Base-by-base conservation (phyloP, 2,113 vertebrate genomes). In the Heloderma charlesbogerti region DNA sequence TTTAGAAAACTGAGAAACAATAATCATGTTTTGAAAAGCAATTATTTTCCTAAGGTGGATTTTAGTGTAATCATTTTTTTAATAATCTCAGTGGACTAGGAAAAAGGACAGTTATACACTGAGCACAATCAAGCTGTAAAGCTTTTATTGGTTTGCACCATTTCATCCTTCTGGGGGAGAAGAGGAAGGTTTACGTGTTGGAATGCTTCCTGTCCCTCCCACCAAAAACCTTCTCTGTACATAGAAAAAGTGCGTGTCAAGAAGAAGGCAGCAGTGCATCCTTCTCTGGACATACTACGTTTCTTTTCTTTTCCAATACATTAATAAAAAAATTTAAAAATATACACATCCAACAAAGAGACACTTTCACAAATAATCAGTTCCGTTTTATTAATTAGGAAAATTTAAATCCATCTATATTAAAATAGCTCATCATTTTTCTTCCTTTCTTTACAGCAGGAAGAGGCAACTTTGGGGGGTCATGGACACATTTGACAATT, bases 81-180 rank as follows among this genome's bases (percentile, higher is more conserved):
- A 86, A 93, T 95, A 93, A 92, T 90, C 89, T 83, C 79, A 94
- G 93, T 88, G 94, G 94, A 93, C 87, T 72, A 92, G 93, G 94
- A 96, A 31, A 96, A 95, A 94, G 93, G 60, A 95, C 75, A 95
- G 94, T 94, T 94, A 92, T 81, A 81, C 15, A 54, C 45, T 18
- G 3, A 37, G 16, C n/a, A 40, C 3, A 75, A 75, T 22, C 45
- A 31, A 79, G 43, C 25, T 29, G 77, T 79, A 79, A 79, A 31
- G 74, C n/a, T 45, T 51, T 81, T 81, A 9, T 54, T 81, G 45
- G 13, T 34, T 51, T 54, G 48, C 15, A 18, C 29, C 79, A 81
- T 54, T 54, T 88, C 94, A 95, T 88, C 91, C 92, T 95, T 90
- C 91, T 93, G 90, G 80, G 10, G 48, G 37, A 43, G 10, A 54